A percentile compares a stretch with the other conserved stretches of the same genome.
These are phyloP conservation scores for Anolis carolinensis DNA, from an alignment of 2,113 vertebrate species.

Conservation along the genomic window DNA sequence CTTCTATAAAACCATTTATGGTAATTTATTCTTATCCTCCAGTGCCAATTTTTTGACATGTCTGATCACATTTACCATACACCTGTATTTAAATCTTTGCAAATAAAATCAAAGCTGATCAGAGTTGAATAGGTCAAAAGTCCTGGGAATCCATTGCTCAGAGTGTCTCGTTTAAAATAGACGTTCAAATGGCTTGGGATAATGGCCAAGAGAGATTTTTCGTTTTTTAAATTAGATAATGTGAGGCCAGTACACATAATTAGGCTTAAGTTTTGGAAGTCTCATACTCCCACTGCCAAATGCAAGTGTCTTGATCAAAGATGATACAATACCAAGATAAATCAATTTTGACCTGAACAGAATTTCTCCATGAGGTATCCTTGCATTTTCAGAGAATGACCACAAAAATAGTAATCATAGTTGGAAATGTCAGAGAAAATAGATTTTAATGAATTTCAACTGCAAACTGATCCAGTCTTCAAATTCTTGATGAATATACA, in stretches of 20 bases:
- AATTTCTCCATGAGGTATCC: neutral
- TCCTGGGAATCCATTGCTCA: neutral
- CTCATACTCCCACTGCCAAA: neutral
- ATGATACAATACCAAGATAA: neutral
- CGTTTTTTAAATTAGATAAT: neutral
- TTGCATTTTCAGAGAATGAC: neutral
- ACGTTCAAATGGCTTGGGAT: constrained; percentile 1
- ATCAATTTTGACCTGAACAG: neutral
- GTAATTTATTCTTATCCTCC: neutral
- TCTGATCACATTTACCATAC: neutral
- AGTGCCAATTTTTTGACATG: neutral
- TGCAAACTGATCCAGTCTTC: neutral
- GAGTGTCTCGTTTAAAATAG: constrained; percentile 6
- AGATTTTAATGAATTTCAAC: too few species aligned
- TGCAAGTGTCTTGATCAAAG: neutral
- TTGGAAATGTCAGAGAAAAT: neutral
- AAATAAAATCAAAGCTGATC: constrained; percentile 9
- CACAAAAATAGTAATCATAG: neutral
- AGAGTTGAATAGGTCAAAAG: neutral
- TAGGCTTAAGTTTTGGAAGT: constrained; percentile 3
- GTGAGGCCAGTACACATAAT: neutral
- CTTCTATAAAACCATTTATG: neutral
- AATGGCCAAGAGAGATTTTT: neutral
- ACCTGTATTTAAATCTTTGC: neutral
- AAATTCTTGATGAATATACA: neutral